Percentiles rank a stretch among this genome's conserved stretches.
These are phyloP conservation scores for Centropristis striata DNA, from an alignment of 2,113 vertebrate genomes.

Conservation along the genomic window DNA sequence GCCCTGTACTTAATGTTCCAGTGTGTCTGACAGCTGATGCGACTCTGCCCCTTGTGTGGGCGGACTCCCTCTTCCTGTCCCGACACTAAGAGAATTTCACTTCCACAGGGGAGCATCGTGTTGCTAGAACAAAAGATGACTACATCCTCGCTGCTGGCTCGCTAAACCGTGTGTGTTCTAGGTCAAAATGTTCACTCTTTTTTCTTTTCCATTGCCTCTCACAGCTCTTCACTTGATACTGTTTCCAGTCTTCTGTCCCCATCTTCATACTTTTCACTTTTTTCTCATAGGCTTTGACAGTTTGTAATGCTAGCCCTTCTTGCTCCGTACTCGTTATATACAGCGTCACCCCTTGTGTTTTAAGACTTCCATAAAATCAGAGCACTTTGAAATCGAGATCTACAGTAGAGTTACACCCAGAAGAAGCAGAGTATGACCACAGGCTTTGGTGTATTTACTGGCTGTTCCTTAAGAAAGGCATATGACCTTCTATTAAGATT, in stretches of 20 bases:
- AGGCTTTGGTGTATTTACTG: conserved; percentile 40
- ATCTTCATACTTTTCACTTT: conserved; percentile 16
- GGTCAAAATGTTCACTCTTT: conserved; percentile 17
- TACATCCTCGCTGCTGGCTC: conserved; percentile 38
- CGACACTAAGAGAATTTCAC: conserved; percentile 52
- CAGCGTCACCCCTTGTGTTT: conserved; percentile 25
- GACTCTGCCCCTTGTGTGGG: conserved; percentile 68
- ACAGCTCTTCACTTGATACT: conserved; percentile 4
- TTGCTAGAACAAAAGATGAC: conserved; percentile 69
- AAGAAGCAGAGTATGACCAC: conserved; percentile 20
- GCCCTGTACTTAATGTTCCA: conserved; percentile 56
- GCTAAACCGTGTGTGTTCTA: conserved; percentile 8
- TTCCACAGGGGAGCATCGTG: conserved; percentile 66
- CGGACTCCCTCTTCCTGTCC: conserved; percentile 70
- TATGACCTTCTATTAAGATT: conserved; percentile 33
- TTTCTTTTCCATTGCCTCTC: conserved; percentile 10
- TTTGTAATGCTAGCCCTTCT: conserved; percentile 40
- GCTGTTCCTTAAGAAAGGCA: conserved; percentile 7
- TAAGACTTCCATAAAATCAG: conserved; percentile 44
- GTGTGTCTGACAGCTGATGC: conserved; percentile 68
- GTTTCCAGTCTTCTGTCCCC: conserved; percentile 26
- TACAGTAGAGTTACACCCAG: conserved; percentile 28
- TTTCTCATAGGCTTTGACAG: conserved; percentile 4
- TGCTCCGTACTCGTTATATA: background rate
- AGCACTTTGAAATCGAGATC: conserved; percentile 48